phyloP scores from a whole-genome alignment of 2,888 invertebrate genomes.

The Dichetophora obliterata region DNA sequence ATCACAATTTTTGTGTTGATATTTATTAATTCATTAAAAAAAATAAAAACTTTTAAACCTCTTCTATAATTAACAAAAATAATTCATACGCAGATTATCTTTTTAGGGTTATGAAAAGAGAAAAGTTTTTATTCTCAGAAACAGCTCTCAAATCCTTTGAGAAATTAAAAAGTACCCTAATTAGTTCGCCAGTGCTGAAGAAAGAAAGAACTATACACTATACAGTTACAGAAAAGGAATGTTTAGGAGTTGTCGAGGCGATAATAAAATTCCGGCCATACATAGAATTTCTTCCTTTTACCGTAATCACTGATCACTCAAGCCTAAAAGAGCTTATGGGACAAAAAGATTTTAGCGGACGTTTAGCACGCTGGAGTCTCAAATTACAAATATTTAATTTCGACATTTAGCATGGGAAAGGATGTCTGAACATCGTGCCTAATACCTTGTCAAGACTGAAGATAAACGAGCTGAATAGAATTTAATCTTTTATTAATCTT shows the following conservation, averaged over 20 bases:
- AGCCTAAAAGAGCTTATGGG: slow-evolving; percentile 25
- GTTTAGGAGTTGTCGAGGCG: background rate
- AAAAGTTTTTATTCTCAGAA: background rate
- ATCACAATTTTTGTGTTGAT: no score
- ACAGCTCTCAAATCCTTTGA: background rate
- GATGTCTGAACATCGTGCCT: no score
- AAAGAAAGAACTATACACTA: slow-evolving; percentile 34
- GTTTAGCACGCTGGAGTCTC: slow-evolving; percentile 15
- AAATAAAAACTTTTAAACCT: no score
- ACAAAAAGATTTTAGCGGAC: background rate
- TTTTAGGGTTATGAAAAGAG: no score
- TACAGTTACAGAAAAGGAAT: background rate
- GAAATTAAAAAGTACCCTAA: background rate
- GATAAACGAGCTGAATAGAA: no score
- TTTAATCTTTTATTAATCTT: no score
- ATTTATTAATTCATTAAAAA: no score
- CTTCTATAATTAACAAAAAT: no score
- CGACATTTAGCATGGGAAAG: background rate
- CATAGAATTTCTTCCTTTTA: slow-evolving; percentile 9
- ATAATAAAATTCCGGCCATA: slow-evolving; percentile 12
- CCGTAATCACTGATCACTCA: slow-evolving; percentile 27
- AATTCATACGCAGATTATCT: no score
- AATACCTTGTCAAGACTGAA: no score
- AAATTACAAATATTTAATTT: background rate
- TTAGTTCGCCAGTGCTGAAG: background rate